Conservation (phyloP, 2,113 vertebrate genomes). For the Neoarius graeffei region DNA sequence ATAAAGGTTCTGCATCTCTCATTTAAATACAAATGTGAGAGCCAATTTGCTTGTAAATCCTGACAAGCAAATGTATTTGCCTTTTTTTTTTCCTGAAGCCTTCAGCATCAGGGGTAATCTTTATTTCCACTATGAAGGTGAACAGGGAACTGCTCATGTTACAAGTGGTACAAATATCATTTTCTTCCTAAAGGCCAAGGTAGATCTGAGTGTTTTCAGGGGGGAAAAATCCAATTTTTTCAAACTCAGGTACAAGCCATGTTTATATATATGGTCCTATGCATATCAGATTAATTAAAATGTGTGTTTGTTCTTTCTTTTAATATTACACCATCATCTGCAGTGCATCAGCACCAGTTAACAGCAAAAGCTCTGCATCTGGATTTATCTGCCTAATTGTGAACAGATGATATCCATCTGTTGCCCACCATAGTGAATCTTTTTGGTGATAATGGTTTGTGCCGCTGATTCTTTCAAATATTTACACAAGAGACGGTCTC, state of each 20-base stretch:
- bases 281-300: not conserved
- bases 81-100: not conserved
- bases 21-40: not conserved
- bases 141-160: not conserved
- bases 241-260: not conserved
- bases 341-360: not conserved
- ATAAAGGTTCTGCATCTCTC: too few species aligned
- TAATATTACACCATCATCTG: not conserved
- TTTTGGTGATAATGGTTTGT: not conserved
- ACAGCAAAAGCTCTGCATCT: not conserved
- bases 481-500: not conserved
- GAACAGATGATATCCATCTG: not conserved
- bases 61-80: not conserved
- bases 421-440: not conserved
- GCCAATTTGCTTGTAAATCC: not conserved
- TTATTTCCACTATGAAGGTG: too few species aligned
- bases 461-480: not conserved
- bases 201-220: not conserved
- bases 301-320: not conserved
- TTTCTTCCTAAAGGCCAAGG: not conserved
- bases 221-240: not conserved
- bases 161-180: not conserved
- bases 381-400: not conserved
- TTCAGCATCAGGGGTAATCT: not conserved
- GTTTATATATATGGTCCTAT: not conserved